These are phyloP conservation scores for Heteractis magnifica DNA, from an alignment of 92 coral and sea anemone species.

Conservation along the genomic window DNA sequence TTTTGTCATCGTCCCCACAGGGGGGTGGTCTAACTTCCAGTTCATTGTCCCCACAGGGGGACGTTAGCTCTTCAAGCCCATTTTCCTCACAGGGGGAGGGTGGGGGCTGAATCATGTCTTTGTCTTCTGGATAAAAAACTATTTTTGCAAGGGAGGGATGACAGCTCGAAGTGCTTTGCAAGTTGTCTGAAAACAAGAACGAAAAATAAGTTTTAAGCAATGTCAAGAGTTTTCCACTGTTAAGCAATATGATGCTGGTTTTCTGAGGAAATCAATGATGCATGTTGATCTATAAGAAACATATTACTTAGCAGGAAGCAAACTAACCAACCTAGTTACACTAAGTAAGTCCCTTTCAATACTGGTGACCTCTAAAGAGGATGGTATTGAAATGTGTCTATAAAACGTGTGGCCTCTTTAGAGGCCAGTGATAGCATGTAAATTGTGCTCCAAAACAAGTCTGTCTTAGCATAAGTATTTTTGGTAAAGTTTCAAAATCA, in stretches of 20 bases:
- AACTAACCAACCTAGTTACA: too few species aligned
- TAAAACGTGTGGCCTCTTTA: too few species aligned
- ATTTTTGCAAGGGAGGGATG: constrained; percentile 19
- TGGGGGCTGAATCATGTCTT: constrained; percentile 17
- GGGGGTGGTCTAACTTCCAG: constrained; percentile 9
- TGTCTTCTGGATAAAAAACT: constrained; percentile 5
- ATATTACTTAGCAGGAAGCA: too few species aligned
- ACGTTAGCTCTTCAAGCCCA: neutral
- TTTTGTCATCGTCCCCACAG: neutral
- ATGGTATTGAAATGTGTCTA: too few species aligned
- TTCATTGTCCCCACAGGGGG: neutral
- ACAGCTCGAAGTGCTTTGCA: constrained; percentile 6
- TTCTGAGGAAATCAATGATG: too few species aligned
- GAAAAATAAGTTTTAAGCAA: neutral
- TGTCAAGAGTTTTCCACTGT: neutral
- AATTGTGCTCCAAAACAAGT: too few species aligned
- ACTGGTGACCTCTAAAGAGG: too few species aligned
- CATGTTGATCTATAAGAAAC: too few species aligned
- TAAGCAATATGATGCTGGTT: neutral
- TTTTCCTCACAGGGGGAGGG: constrained; percentile 13
- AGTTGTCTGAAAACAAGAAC: constrained; percentile 5
- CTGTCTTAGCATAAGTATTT: too few species aligned
- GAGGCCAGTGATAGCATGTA: too few species aligned
- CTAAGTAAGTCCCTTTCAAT: too few species aligned
- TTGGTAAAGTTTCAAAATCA: too few species aligned